phyloP scores from a whole-genome alignment of 2,888 invertebrate genomes.

The Drosophila suboccidentalis region DNA sequence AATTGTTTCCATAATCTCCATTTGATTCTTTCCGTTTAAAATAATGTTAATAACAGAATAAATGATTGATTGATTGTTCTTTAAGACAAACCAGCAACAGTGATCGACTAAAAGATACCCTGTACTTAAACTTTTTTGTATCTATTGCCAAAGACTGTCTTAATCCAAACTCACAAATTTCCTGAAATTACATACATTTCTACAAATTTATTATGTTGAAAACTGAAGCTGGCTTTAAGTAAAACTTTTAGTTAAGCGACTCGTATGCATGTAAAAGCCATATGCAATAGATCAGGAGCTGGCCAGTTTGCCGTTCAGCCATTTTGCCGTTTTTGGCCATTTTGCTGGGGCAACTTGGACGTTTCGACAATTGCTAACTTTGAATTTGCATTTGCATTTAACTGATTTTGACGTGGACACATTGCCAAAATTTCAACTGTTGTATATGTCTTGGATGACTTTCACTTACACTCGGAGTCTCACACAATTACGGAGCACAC shows the following conservation, averaged over 20 bases:
- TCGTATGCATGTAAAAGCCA: slow-evolving; percentile 31
- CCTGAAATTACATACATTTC: background rate
- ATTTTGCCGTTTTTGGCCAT: slow-evolving; percentile 15
- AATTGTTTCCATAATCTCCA: background rate
- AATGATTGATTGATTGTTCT: background rate
- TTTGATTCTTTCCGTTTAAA: background rate
- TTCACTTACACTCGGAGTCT: slow-evolving; percentile 39
- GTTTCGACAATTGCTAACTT: slow-evolving; percentile 61
- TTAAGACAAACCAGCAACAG: background rate
- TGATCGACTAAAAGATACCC: background rate
- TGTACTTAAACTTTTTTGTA: background rate
- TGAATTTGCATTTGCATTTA: slow-evolving; percentile 68
- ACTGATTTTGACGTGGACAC: slow-evolving; percentile 70
- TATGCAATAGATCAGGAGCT: slow-evolving; percentile 37
- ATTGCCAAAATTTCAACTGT: slow-evolving; percentile 61
- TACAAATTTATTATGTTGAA: background rate
- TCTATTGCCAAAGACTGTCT: no score
- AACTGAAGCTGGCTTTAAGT: slow-evolving; percentile 4
- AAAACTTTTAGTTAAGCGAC: slow-evolving; percentile 21
- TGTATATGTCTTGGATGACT: slow-evolving; percentile 50
- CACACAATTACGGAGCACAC: slow-evolving; percentile 45
- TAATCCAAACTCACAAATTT: background rate
- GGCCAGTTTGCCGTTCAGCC: slow-evolving; percentile 14
- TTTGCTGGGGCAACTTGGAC: slow-evolving; percentile 37
- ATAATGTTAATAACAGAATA: background rate